phyloP scores from a whole-genome alignment of 2,797 vertebrate species.

The Benthosema pterotum region DNA sequence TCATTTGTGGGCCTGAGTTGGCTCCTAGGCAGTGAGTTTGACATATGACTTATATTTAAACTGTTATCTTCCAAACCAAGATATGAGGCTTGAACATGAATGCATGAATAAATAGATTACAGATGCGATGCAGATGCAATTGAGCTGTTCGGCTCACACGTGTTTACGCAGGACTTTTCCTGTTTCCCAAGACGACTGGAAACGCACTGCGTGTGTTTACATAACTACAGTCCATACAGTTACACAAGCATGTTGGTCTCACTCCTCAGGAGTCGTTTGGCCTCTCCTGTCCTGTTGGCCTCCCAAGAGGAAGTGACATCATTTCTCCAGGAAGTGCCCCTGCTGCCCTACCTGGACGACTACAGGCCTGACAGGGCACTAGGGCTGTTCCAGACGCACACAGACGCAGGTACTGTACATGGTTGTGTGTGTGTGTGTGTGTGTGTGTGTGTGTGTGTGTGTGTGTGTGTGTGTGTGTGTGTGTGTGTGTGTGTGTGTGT shows the following conservation, averaged over 20 bases:
- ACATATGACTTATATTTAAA: no score
- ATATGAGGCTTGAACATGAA: no score
- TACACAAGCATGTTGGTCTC: background rate
- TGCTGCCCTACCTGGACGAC: conserved; percentile 50
- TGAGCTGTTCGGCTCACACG: no score
- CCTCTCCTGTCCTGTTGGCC: conserved; percentile 76
- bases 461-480: no score
- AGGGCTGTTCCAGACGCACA: conserved; percentile 82
- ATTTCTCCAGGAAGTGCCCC: conserved; percentile 79
- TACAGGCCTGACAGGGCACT: conserved; percentile 69
- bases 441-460: background rate
- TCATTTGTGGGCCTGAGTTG: no score
- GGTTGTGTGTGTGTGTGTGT: conserved; percentile 7
- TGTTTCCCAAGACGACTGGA: no score
- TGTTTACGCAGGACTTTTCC: no score
- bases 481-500: no score
- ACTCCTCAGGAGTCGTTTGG: conserved; percentile 65
- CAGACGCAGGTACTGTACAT: conserved; percentile 72
- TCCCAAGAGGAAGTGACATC: conserved; percentile 81
- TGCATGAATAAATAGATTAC: no score
- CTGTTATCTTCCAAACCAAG: no score
- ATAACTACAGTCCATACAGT: background rate
- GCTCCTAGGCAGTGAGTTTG: no score
- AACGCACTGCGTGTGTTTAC: background rate
- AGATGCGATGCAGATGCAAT: no score